A percentile compares a stretch with the other conserved stretches of the same genome.
phyloP scores from a whole-genome alignment of 2,888 invertebrate genomes.

The Homarus gammarus region DNA sequence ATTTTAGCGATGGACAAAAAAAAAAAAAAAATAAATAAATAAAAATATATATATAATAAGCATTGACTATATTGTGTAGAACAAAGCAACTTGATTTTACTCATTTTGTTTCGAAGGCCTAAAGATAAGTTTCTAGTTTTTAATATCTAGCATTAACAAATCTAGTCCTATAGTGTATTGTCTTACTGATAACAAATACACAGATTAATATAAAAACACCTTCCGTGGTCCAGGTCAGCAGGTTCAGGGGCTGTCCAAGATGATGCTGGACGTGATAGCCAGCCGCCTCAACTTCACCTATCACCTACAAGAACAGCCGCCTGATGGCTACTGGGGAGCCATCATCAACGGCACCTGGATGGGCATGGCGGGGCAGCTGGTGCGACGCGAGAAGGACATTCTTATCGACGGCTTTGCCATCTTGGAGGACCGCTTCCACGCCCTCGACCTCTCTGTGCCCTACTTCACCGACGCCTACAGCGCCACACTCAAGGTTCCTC shows the following conservation, averaged over 20 bases:
- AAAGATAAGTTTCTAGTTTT: background rate
- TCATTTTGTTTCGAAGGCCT: no score
- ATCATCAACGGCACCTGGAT: slow-evolving; percentile 60
- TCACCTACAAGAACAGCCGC: slow-evolving; percentile 42
- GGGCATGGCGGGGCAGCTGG: slow-evolving; percentile 59
- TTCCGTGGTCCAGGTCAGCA: background rate
- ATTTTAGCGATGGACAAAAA: background rate
- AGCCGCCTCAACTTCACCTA: slow-evolving; percentile 50
- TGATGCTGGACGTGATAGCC: slow-evolving; percentile 46
- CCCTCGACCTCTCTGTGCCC: slow-evolving; percentile 42
- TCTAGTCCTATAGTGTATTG: no score
- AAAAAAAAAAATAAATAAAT: background rate
- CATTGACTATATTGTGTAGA: no score
- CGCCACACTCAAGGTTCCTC: slow-evolving; percentile 23
- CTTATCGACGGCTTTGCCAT: slow-evolving; percentile 50
- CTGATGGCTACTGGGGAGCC: slow-evolving; percentile 56
- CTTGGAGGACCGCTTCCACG: slow-evolving; percentile 27
- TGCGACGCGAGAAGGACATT: slow-evolving; percentile 45
- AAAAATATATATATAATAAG: background rate
- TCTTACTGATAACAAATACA: no score
- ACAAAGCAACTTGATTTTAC: no score
- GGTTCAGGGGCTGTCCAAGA: slow-evolving; percentile 34
- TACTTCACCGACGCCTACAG: slow-evolving; percentile 55
- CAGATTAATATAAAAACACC: background rate
- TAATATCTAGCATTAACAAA: no score